Evolutionary conservation across 2,113 vertebrate genomes (phyloP), one percentile per base, ranked within the genome.

Genomic region (Boleophthalmus pectinirostris): DNA sequence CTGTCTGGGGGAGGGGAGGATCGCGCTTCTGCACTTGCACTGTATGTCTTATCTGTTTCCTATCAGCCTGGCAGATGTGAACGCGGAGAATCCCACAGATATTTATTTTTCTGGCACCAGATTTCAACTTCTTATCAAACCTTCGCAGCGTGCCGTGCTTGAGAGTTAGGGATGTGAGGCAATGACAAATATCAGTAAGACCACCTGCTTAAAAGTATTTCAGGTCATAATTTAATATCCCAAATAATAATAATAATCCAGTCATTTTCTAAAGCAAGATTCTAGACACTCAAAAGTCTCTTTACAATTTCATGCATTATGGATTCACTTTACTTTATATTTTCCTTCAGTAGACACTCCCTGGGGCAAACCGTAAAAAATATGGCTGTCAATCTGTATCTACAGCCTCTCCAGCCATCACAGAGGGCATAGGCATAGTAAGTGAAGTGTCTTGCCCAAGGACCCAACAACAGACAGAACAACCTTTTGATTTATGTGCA

Each of bases 11-110:
- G 20, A 23, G 56, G 60, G 60, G 43, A 57, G 58, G 65, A 58
- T 72, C 65, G 0, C 68, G 61, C 60, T 2, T 23, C 33, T 43
- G 35, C 66, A n/a, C 51, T 9, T 54, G 49, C 18, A 45, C 49
- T 79, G 51, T 56, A 29, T 51, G 51, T 54, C 21, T 74, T 56
- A 65, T 68, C 79, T 77, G 70, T 47, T 64, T 77, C 75, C 29
- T 25, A 74, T 78, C 63, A 72, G n/a, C 64, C 53, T 45, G 24
- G n/a, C 81, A 23, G 21, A 80, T 66, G 47, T 64, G 51, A 54
- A 54, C 51, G 10, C 60, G 2, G 61, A 38, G 61, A 64, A 64
- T 64, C 61, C 61, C 61, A 64, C 15, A 33, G 14, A 61, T 33
- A 61, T 61, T 61, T 18, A 33, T 38, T 64, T 70, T 21, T 70